Base-by-base conservation (phyloP, 2,888 invertebrate species). In the Elmis aenea region DNA sequence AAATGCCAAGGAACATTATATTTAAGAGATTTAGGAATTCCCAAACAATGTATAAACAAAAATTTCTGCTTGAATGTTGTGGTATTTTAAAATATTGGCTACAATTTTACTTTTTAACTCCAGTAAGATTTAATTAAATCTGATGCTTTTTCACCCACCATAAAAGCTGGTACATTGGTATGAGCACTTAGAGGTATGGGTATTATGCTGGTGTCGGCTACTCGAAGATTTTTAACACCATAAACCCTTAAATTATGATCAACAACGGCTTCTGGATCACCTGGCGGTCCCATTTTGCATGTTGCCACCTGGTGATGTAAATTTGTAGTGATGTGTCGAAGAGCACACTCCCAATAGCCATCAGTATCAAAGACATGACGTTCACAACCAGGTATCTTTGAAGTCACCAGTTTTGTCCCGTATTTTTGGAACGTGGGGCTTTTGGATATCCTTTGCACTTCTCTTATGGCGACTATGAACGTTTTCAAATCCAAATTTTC, bases 141-240 rank as follows among this genome's bases (percentile, higher is more conserved):
- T 0, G 76, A 64, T 0, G 70, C 73, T 48, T 74, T 76, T 48
- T 77, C 77, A 1, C 71, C 77, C 2, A 77, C 68, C 76, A 76
- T 76, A 33, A 66, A 69, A 24, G 72, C 66, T 0, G 70, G 71
- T 0, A 72, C 74, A 26, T 71, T 74, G 0, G 71, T 67, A 47
- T 77, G 75, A 0, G 74, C 76, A 0, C 69, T 67, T 1, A 73
- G 61, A 15, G 75, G 68, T 3, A 61, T 48, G 0, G 77, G 77
- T 59, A 77, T 75, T 5, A 77, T 59, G 31, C 76, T 75, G 2
- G 72, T 73, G 47, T 77, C 77, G 1, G 68, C 69, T 1, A 77
- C 75, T 22, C 77, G 61, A 11, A 77, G 59, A 3, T 66, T 59
- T 5, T 65, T 52, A 4, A 77, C 57, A 0, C 75, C 76, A 42